Evolutionary conservation across 2,797 vertebrate genomes (phyloP).

Genomic region (Enteromius mattozi): DNA sequence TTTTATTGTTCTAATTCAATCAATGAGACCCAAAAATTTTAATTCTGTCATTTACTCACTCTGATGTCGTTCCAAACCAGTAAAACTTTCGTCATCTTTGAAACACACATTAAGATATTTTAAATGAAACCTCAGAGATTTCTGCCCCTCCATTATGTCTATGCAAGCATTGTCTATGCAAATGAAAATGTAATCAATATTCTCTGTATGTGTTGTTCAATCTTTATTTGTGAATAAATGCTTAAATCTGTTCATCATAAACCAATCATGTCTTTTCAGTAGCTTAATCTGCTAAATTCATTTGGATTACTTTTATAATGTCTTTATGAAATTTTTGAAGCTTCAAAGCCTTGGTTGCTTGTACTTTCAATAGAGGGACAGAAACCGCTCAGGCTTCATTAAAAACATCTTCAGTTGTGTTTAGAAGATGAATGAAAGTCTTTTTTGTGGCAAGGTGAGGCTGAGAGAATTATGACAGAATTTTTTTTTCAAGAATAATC

Average conservation of each 20-base stretch:
- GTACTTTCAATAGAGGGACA: background rate
- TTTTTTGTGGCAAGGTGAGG: background rate
- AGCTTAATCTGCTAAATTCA: background rate
- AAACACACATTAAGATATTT: too few relatives aligned
- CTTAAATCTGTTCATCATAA: background rate
- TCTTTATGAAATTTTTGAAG: background rate
- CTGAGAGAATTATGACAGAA: background rate
- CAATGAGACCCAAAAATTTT: background rate
- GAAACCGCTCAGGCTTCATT: background rate
- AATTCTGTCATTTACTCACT: background rate
- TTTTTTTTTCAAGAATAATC: background rate
- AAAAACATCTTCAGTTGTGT: background rate
- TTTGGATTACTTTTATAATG: background rate
- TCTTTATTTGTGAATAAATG: slow-evolving; percentile 2
- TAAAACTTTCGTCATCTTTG: background rate
- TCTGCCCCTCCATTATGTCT: background rate
- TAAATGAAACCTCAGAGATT: background rate
- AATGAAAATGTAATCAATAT: background rate
- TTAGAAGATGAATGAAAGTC: background rate
- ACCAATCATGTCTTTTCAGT: background rate
- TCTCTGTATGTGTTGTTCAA: background rate
- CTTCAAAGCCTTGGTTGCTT: background rate
- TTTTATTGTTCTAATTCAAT: slow-evolving; percentile 40
- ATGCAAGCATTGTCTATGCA: background rate
- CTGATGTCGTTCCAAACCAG: background rate